Base-by-base conservation (phyloP, 1,140 invertebrate genomes). In the Neodiprion lecontei region DNA sequence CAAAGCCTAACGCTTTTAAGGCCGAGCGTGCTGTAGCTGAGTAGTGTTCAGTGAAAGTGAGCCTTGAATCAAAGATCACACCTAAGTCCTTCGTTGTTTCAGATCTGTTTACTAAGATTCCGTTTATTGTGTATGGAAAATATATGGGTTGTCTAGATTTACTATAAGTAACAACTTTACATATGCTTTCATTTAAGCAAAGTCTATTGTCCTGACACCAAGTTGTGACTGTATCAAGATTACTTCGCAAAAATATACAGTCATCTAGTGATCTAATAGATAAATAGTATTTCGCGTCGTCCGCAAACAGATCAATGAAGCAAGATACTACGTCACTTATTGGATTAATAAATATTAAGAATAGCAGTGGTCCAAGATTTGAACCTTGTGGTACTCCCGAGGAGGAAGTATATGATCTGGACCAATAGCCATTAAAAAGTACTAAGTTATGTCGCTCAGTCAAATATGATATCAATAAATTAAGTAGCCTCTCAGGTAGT, bases 341-440 rank as follows among this genome's bases (percentile, higher is more conserved):
- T 49, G 40, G 40, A 71, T 49, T 49, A n/a, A 71, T 49, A n/a
- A 71, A 71, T 5, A 49, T 71, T 8, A 71, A 14, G 23, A 71
- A 71, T 7, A 71, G 14, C 69, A 71, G 48, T 7, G 47, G 69
- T 11, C 69, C 48, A 9, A 71, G n/a, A 71, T 71, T 71, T 10
- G 69, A 71, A 7, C 69, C n/a, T 69, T 69, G 14, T 23, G 68
- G 68, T 23, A 69, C 21, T 23, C 68, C n/a, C 9, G 48, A 69
- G 9, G 7, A 11, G 21, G 69, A 70, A 49, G 21, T 70, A 23
- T 70, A 70, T 7, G 23, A 14, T 14, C 40, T 48, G 9, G 69
- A 70, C 14, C 9, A 23, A 47, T 1, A 49, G 10, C 17, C 17
- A 21, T 21, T 21, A 21, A 21, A 21, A 21, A 21, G 17, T 21